phyloP scores from a whole-genome alignment of 2,113 vertebrate species.

The Steatornis caripensis region DNA sequence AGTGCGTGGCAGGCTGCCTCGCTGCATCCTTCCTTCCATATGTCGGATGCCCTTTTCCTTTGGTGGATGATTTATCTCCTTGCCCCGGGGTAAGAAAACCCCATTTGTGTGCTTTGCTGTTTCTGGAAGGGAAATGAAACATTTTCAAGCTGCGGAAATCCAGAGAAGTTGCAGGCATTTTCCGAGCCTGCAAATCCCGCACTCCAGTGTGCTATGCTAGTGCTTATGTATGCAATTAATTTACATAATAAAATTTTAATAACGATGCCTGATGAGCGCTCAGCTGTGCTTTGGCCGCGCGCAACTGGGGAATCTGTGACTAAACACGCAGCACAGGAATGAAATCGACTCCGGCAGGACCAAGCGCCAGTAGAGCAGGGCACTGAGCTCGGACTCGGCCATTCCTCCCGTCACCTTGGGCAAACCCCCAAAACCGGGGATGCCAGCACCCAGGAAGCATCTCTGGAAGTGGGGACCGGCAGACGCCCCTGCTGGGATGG shows the following conservation, averaged over 20 bases:
- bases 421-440: accelerated
- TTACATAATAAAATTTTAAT: background rate
- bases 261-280: background rate
- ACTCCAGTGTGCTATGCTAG: background rate
- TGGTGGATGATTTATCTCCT: background rate
- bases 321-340: background rate
- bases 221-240: background rate
- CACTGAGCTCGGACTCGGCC: accelerated
- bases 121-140: background rate
- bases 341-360: background rate
- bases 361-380: accelerated
- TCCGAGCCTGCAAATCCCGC: background rate
- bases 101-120: background rate
- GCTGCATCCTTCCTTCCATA: background rate
- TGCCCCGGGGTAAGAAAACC: background rate
- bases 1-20: accelerated
- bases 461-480: background rate
- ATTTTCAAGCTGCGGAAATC: background rate
- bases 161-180: background rate
- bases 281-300: background rate
- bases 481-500: accelerated
- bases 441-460: accelerated
- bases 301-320: background rate
- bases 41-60: background rate
- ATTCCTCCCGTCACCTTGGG: background rate